A percentile compares a stretch with the other conserved stretches of the same genome.
Evolutionary conservation across 2,888 invertebrate genomes (phyloP).

Genomic region (Ophion ventricosus): DNA sequence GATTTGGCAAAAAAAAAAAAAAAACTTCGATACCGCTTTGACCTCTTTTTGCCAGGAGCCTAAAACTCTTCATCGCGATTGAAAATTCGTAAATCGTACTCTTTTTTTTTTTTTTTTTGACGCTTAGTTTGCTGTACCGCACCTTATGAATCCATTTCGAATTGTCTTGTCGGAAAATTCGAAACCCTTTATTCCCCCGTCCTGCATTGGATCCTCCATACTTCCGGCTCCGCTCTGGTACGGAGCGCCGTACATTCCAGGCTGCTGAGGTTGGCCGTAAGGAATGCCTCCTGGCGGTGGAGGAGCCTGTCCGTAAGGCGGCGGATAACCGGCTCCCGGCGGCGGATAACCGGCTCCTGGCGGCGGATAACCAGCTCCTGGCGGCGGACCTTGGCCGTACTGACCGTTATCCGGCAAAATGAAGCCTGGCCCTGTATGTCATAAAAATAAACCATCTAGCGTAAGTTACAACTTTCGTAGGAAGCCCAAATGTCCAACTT

Average conservation of each 20-base stretch:
- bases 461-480: background rate
- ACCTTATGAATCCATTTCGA: conserved; percentile 89
- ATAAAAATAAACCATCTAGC: background rate
- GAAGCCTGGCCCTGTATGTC: conserved; percentile 56
- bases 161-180: conserved; percentile 90
- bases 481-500: background rate
- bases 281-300: conserved; percentile 74
- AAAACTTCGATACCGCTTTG: too few species aligned
- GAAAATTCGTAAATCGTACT: background rate
- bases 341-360: conserved; percentile 22
- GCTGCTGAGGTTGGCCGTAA: conserved; percentile 73
- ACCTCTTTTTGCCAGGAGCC: too few species aligned
- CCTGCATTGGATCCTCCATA: conserved; percentile 85
- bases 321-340: conserved; percentile 8
- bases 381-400: conserved; percentile 47
- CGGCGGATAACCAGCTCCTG: conserved; percentile 7
- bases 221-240: conserved; percentile 66
- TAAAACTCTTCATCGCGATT: too few species aligned
- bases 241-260: conserved; percentile 79
- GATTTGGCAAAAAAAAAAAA: too few species aligned
- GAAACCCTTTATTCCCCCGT: conserved; percentile 86
- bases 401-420: conserved; percentile 48
- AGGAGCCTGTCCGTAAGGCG: conserved; percentile 61
- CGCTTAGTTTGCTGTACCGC: conserved; percentile 83
- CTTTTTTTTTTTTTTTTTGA: too few species aligned